Conservation (phyloP, 1,140 invertebrate species). For the Cyrtorhinus lividipennis region DNA sequence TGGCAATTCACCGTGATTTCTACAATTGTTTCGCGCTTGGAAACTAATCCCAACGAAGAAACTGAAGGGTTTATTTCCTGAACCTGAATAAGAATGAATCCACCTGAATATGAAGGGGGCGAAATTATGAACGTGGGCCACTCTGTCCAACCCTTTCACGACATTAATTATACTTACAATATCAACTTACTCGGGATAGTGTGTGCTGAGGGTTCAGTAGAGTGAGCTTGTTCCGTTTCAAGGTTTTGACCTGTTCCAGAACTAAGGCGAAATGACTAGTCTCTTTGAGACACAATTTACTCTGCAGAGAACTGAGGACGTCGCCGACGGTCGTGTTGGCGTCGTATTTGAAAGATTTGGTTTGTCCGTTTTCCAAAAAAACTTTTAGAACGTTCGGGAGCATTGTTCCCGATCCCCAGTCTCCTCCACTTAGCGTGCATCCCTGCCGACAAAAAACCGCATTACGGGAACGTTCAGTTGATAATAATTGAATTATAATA, state of each 20-base stretch:
- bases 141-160: too few species aligned
- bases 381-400: conserved; percentile 89
- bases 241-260: conserved; percentile 76
- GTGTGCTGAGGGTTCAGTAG: conserved; percentile 68
- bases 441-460: conserved; percentile 43
- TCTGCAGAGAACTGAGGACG: conserved; percentile 67
- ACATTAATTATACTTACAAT: too few species aligned
- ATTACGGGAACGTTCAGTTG: not conserved
- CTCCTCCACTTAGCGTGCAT: conserved; percentile 56
- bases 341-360: conserved; percentile 93
- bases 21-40: too few species aligned
- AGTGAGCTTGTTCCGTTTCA: conserved; percentile 67
- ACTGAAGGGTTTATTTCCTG: too few species aligned
- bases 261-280: conserved; percentile 76
- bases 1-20: too few species aligned
- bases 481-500: conserved; percentile 19
- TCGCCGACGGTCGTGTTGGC: conserved; percentile 74
- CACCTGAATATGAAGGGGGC: too few species aligned
- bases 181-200: conserved; percentile 52
- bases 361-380: conserved; percentile 87
- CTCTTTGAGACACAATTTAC: conserved; percentile 67
- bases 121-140: too few species aligned
- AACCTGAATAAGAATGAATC: too few species aligned
- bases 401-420: conserved; percentile 61
- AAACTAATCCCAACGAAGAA: too few species aligned